Evolutionary conservation across 2,888 invertebrate genomes (phyloP), one percentile per base, ranked within the genome.

Genomic region (Polyommatus iphigenia): DNA sequence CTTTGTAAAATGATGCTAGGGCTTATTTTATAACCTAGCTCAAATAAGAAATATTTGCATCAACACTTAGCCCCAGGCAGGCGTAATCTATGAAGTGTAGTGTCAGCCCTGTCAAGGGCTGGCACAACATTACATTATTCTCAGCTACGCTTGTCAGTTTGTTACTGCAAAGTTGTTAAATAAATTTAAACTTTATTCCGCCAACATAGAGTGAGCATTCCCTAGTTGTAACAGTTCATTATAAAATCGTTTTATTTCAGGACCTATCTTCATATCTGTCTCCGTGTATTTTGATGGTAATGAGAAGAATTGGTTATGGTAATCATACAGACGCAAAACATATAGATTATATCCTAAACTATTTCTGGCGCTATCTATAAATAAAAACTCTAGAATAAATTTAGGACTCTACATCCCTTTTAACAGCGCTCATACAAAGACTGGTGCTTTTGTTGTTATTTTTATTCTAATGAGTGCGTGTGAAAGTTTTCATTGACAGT

Each of bases 181-280:
- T 20, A 0, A 41, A 13, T 46, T 73, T 73, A 1, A 73, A 24
- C 24, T 24, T 73, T 73, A 24, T 20, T 0, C 4, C 41, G 6
- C 20, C 24, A 5, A 20, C 7, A 73, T 46, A 24, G 15, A 24
- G 73, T 41, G 8, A 24, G 24, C 2, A 46, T 29, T n/a, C 10
- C 1, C 6, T 46, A 29, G 29, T 29, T 15, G 1, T 10, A 7
- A 67, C 15, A 4, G 29, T 67, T 32, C 15, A 67, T 67, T 18
- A 67, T 7, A 67, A 67, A 67, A 67, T 67, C 67, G 67, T 67
- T 67, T 67, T 29, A 67, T 67, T 67, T 67, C 67, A 67, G 67
- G 15, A 32, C 67, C 67, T 67, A 15, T 67, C 29, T 67, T 67
- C 29, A 18, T 62, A 62, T 67, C 67, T 67, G 29, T 67, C 15